Conservation (phyloP, 2,113 vertebrate species). For the Pithys albifrons region DNA sequence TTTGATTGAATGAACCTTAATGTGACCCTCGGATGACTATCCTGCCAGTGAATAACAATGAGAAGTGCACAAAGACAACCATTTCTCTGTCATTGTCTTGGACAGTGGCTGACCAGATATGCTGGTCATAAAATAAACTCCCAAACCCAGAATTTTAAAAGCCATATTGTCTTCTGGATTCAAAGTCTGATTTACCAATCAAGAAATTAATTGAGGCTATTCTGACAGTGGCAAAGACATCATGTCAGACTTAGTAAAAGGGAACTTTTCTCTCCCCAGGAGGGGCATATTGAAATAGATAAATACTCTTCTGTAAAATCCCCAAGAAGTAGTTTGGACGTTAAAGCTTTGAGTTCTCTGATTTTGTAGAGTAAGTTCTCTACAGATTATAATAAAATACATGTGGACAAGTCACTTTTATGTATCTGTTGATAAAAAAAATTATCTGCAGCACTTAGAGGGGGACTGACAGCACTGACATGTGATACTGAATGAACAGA, state of each 20-base stretch:
- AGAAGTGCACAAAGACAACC: constrained; percentile 46
- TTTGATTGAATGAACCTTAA: constrained; percentile 76
- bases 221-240: neutral
- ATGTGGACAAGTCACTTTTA: neutral
- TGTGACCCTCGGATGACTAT: constrained; percentile 57
- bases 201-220: neutral
- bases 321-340: neutral
- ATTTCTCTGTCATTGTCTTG: neutral
- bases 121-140: neutral
- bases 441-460: neutral
- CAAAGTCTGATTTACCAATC: neutral
- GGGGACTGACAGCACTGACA: neutral
- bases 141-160: neutral
- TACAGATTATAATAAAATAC: neutral
- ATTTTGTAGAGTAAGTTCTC: neutral
- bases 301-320: neutral
- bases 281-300: neutral
- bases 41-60: constrained; percentile 66
- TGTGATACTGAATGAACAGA: neutral
- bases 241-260: neutral
- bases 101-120: neutral
- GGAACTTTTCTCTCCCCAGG: neutral
- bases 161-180: neutral
- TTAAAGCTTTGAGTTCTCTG: neutral
- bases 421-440: neutral